These are phyloP conservation scores for Trematomus bernacchii DNA, from an alignment of 2,797 vertebrate species.

Conservation along the genomic window DNA sequence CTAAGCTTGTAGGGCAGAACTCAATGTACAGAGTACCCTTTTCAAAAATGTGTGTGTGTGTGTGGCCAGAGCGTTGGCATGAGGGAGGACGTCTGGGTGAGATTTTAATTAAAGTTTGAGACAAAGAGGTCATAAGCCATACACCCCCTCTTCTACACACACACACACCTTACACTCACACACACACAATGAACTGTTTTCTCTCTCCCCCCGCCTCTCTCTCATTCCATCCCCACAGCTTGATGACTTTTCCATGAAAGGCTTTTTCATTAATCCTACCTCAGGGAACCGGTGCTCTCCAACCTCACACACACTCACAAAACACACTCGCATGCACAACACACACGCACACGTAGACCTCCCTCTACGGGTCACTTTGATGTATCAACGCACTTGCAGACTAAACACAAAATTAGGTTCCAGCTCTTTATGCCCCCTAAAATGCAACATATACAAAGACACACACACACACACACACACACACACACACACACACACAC, in stretches of 20 bases:
- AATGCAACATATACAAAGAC: constrained; percentile 75
- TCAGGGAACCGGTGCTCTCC: constrained; percentile 86
- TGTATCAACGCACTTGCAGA: constrained; percentile 83
- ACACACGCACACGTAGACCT: constrained; percentile 61
- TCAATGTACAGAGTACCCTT: constrained; percentile 60
- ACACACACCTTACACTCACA: constrained; percentile 39
- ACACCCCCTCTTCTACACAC: constrained; percentile 77
- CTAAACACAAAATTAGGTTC: constrained; percentile 83
- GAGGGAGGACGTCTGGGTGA: constrained; percentile 88
- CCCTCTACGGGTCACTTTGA: constrained; percentile 83
- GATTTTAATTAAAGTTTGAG: constrained; percentile 91
- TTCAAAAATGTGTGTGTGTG: constrained; percentile 57
- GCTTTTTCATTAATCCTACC: constrained; percentile 89
- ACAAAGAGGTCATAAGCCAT: constrained; percentile 88
- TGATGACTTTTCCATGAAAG: constrained; percentile 91
- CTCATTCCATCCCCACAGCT: constrained; percentile 85
- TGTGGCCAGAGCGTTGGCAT: constrained; percentile 81
- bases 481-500: constrained; percentile 16
- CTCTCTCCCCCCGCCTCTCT: constrained; percentile 76
- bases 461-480: constrained; percentile 9
- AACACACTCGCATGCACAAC: constrained; percentile 18
- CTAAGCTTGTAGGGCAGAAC: constrained; percentile 66
- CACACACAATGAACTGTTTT: constrained; percentile 79
- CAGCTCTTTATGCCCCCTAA: constrained; percentile 73
- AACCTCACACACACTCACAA: constrained; percentile 73